A percentile compares a stretch with the other conserved stretches of the same genome.
Conservation (phyloP, 2,113 vertebrate genomes). For the Sander lucioperca region DNA sequence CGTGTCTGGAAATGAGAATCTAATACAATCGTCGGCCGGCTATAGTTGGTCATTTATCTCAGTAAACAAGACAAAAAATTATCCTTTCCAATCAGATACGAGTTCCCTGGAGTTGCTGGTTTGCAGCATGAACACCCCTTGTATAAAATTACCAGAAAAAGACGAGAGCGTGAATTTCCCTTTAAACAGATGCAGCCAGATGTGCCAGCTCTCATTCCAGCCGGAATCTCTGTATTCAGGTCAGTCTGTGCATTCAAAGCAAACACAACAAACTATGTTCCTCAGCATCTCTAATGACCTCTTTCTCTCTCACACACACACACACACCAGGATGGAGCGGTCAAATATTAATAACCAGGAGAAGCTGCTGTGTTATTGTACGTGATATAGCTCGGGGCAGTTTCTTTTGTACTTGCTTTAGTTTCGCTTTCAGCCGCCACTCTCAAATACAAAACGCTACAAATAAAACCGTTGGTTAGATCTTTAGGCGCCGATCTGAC, state of each 20-base stretch:
- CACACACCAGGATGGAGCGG: slow-evolving; percentile 15
- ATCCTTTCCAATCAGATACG: background rate
- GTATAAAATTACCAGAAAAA: slow-evolving; percentile 1
- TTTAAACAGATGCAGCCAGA: slow-evolving; percentile 59
- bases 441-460: slow-evolving; percentile 62
- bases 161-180: background rate
- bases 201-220: slow-evolving; percentile 29
- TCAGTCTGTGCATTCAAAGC: slow-evolving; percentile 72
- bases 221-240: slow-evolving; percentile 66
- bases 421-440: slow-evolving; percentile 12
- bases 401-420: slow-evolving; percentile 43
- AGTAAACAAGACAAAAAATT: background rate
- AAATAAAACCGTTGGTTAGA: slow-evolving; percentile 38
- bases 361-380: slow-evolving; percentile 67
- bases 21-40: background rate
- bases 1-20: slow-evolving; percentile 10
- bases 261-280: slow-evolving; percentile 68
- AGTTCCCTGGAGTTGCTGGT: background rate
- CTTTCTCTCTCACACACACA: slow-evolving; percentile 9
- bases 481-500: background rate
- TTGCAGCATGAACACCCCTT: background rate
- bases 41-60: slow-evolving; percentile 12
- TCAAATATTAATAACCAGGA: slow-evolving; percentile 73
- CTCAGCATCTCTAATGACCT: slow-evolving; percentile 72
- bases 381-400: slow-evolving; percentile 66